Conservation (phyloP, 2,888 invertebrate genomes). For the Osmoderma eremita region DNA sequence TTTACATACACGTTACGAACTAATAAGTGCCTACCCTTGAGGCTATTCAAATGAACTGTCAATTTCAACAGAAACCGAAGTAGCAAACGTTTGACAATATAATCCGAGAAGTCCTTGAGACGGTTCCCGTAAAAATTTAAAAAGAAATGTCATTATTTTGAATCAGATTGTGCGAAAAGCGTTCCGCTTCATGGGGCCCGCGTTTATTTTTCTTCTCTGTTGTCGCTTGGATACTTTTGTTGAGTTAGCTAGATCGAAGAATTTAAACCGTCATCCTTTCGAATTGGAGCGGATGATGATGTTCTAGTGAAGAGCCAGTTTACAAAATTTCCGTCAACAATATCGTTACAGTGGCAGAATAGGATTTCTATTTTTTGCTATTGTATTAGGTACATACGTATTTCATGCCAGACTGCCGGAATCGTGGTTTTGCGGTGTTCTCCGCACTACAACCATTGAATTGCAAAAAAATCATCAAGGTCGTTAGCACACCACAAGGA, state of each 20-base stretch:
- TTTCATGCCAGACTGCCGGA: background rate
- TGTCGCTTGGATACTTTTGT: constrained; percentile 1
- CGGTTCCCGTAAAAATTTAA: constrained; percentile 20
- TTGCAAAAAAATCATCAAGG: constrained; percentile 30
- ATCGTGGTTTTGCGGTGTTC: background rate
- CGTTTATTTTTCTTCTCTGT: constrained; percentile 5
- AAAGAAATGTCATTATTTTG: constrained; percentile 18
- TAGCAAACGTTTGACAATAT: constrained; percentile 30
- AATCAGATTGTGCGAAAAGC: constrained; percentile 20
- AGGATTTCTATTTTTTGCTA: background rate
- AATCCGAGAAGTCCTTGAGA: constrained; percentile 14
- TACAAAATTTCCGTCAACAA: constrained; percentile 13
- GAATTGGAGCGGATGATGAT: background rate
- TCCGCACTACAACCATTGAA: background rate
- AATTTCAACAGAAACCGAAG: constrained; percentile 29
- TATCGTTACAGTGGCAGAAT: constrained; percentile 12
- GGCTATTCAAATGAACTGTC: constrained; percentile 18
- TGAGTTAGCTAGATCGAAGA: background rate
- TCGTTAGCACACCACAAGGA: constrained; percentile 35
- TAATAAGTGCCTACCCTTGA: background rate
- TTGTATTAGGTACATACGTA: background rate
- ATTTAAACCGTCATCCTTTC: constrained; percentile 14
- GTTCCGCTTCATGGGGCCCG: constrained; percentile 21
- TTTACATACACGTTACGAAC: constrained; percentile 1
- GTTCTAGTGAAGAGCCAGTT: background rate